Conservation (phyloP, 2,113 vertebrate genomes). For the Litocranius walleri region DNA sequence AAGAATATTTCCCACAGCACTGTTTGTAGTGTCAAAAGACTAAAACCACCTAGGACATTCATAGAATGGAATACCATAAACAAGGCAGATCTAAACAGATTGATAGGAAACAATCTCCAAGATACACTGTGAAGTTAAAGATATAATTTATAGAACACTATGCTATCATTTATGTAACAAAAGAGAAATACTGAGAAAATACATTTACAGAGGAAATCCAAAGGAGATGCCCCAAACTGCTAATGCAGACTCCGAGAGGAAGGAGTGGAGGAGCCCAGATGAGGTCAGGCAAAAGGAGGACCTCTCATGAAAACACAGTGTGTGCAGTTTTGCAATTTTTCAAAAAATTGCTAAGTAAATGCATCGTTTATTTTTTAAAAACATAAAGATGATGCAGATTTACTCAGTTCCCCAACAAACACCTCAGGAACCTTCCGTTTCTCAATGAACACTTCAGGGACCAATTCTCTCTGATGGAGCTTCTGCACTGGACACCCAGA, state of each 20-base stretch:
- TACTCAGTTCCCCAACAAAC: neutral
- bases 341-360: neutral
- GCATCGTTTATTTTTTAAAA: neutral
- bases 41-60: neutral
- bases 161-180: neutral
- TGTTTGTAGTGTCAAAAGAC: neutral
- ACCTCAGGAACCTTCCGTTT: neutral
- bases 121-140: neutral
- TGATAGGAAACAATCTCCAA: neutral
- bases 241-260: neutral
- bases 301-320: neutral
- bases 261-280: neutral
- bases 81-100: neutral
- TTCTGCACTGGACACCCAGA: neutral
- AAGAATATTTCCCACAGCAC: neutral
- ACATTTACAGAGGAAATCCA: neutral
- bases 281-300: neutral
- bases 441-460: neutral
- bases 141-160: neutral
- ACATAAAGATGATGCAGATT: neutral
- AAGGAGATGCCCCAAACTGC: neutral
- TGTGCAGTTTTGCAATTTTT: neutral
- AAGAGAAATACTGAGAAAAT: neutral
- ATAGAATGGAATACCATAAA: neutral
- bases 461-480: neutral